phyloP scores from a whole-genome alignment of 2,113 vertebrate genomes.

The Anser brachyrhynchus region DNA sequence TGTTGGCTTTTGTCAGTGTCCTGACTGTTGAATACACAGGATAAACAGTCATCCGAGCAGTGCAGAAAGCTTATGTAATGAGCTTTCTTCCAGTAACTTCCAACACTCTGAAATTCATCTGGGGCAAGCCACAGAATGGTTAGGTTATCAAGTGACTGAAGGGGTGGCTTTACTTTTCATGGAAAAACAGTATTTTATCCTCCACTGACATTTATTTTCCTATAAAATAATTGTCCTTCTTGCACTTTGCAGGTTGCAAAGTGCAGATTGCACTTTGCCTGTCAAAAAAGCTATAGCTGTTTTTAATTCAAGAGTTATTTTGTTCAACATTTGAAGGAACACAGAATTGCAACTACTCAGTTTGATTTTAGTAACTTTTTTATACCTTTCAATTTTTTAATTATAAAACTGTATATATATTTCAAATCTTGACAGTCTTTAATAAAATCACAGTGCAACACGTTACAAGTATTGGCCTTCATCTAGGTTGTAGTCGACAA shows the following conservation, averaged over 20 bases:
- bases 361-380: background rate
- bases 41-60: background rate
- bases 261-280: background rate
- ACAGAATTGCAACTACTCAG: background rate
- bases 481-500: background rate
- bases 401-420: background rate
- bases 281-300: background rate
- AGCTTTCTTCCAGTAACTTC: background rate
- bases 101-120: background rate
- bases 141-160: background rate
- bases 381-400: background rate
- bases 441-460: background rate
- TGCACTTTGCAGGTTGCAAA: too few relatives aligned
- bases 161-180: background rate
- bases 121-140: background rate
- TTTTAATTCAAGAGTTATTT: background rate
- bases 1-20: background rate
- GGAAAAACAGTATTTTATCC: background rate
- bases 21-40: background rate
- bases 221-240: background rate
- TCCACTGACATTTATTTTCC: background rate
- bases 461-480: background rate
- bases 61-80: background rate
- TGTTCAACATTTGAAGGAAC: background rate
- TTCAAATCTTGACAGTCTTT: background rate